Percentiles rank a stretch among this genome's conserved stretches.
Evolutionary conservation across 2,113 vertebrate species (phyloP).

Genomic region (Pteropus alecto): DNA sequence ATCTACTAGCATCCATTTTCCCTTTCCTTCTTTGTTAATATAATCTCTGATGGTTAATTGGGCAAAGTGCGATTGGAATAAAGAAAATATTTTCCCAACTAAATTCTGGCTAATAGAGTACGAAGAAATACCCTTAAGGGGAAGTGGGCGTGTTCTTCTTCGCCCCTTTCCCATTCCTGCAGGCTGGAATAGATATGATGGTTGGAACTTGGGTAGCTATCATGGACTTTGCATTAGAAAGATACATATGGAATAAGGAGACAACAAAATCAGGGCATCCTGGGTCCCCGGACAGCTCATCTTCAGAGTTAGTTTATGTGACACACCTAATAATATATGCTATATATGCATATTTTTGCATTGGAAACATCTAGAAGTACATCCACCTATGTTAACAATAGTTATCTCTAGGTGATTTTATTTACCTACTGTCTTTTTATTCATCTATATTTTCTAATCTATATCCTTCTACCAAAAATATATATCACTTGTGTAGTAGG

Average conservation of each 20-base stretch:
- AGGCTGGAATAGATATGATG: not conserved
- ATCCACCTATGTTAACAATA: not conserved
- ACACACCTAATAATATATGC: not conserved
- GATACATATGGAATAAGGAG: not conserved
- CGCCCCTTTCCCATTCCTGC: not conserved
- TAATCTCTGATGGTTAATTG: not conserved
- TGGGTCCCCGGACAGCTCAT: not conserved
- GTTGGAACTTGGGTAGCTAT: not conserved
- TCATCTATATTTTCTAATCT: not conserved
- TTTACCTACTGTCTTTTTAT: not conserved
- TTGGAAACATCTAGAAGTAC: not conserved
- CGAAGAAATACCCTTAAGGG: not conserved
- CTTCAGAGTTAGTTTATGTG: not conserved
- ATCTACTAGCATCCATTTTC: not conserved
- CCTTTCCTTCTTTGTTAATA: not conserved
- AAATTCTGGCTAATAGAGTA: not conserved
- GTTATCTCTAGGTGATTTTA: not conserved
- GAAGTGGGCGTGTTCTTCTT: not conserved
- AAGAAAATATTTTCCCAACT: not conserved
- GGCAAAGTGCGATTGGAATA: not conserved
- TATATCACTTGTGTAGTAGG: not conserved
- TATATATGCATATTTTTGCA: not conserved
- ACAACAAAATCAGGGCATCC: not conserved
- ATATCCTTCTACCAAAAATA: not conserved
- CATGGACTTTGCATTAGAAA: not conserved